Conservation (phyloP, 2,888 invertebrate species). For the Drosophila birchii region DNA sequence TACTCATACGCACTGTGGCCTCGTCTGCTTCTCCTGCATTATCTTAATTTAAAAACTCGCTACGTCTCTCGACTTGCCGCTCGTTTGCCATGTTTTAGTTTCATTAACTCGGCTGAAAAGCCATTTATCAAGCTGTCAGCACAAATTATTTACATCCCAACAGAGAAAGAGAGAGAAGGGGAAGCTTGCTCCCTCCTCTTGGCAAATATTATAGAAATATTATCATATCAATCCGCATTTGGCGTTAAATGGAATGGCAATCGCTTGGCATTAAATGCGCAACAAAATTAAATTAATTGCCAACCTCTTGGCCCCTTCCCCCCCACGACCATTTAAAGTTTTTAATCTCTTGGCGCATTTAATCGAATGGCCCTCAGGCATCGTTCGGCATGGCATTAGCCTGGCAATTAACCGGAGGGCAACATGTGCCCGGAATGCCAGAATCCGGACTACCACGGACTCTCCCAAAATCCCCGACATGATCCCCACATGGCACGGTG, state of each 20-base stretch:
- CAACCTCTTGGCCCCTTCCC: slow-evolving; percentile 23
- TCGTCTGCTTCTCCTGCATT: slow-evolving; percentile 58
- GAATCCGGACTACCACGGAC: background rate
- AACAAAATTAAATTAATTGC: slow-evolving; percentile 59
- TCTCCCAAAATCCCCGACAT: slow-evolving; percentile 6
- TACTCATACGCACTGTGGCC: slow-evolving; percentile 71
- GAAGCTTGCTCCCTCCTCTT: background rate
- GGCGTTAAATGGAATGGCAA: slow-evolving; percentile 44
- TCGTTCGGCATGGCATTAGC: slow-evolving; percentile 16
- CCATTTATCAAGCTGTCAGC: slow-evolving; percentile 80
- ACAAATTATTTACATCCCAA: slow-evolving; percentile 71
- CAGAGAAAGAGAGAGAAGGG: slow-evolving; percentile 19
- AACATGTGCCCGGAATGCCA: slow-evolving; percentile 63
- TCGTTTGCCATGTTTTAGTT: slow-evolving; percentile 73
- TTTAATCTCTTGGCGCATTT: slow-evolving; percentile 61
- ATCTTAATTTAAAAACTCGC: slow-evolving; percentile 73
- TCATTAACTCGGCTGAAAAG: slow-evolving; percentile 73
- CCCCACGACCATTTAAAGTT: slow-evolving; percentile 56
- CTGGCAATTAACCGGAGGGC: slow-evolving; percentile 54
- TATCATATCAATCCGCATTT: slow-evolving; percentile 47
- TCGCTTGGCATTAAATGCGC: slow-evolving; percentile 55
- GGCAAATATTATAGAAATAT: slow-evolving; percentile 61
- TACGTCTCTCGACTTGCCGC: slow-evolving; percentile 25
- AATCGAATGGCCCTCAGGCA: slow-evolving; percentile 32
- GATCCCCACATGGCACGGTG: slow-evolving; percentile 30